phyloP scores from a whole-genome alignment of 2,888 invertebrate species.

The Dolichomitus sp. region DNA sequence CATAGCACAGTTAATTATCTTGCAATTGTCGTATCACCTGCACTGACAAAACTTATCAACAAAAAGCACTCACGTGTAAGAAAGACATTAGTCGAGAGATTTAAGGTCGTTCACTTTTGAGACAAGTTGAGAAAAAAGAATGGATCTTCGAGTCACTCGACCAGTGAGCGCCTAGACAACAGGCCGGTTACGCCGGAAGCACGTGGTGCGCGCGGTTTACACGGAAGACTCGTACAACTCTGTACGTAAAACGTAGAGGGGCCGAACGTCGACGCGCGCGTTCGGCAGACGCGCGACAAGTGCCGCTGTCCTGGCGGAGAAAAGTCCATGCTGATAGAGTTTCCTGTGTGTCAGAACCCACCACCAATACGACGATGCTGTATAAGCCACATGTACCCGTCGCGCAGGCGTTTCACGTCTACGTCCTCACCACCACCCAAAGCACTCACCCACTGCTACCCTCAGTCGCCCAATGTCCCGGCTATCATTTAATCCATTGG shows the following conservation, averaged over 20 bases:
- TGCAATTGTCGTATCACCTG: background rate
- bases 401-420: slow-evolving; percentile 67
- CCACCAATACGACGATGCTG: slow-evolving; percentile 44
- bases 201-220: slow-evolving; percentile 64
- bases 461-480: background rate
- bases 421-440: slow-evolving; percentile 17
- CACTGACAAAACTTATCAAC: slow-evolving; percentile 20
- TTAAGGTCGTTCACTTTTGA: background rate
- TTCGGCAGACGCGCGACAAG: slow-evolving; percentile 81
- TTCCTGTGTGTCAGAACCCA: slow-evolving; percentile 45
- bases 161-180: background rate
- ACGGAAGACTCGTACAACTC: slow-evolving; percentile 42
- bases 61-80: background rate
- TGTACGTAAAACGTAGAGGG: slow-evolving; percentile 34
- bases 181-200: slow-evolving; percentile 53
- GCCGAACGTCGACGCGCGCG: slow-evolving; percentile 73
- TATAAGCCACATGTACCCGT: slow-evolving; percentile 39
- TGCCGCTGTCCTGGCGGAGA: slow-evolving; percentile 72
- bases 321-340: slow-evolving; percentile 54
- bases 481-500: slow-evolving; percentile 19
- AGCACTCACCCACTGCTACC: slow-evolving; percentile 12
- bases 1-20: slow-evolving; percentile 77
- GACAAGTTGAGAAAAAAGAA: background rate
- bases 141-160: background rate
- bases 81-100: background rate